Base-by-base conservation (phyloP, 2,797 vertebrate species). In the Ataeniobius toweri region DNA sequence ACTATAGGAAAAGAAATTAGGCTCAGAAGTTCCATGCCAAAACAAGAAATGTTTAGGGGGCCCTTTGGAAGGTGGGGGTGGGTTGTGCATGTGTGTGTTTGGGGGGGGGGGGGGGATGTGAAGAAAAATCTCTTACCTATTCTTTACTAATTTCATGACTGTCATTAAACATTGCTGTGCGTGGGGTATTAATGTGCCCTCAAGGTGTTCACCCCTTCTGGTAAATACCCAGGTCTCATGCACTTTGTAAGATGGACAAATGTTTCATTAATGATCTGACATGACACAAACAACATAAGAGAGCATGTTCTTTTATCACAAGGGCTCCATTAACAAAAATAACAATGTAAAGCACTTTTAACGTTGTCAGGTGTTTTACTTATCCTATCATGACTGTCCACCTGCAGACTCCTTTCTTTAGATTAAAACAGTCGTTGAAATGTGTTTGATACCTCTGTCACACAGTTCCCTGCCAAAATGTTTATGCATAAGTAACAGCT, bases 291-390 rank as follows among this genome's bases (percentile, higher is more conserved):
- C 73, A 81, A 89, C 75, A 76, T 59, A 41, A 59, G 50, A 4
- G 80, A 79, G 74, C 44, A 51, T 75, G 83, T 78, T 80, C 74
- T 74, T 75, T 73, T 79, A 59, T 84, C 51, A 83, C 75, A 86
- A 79, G 79, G 84, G 73, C 81, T 86, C 89, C 86, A 91, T 93
- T 91, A 91, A 89, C 50, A 80, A 65, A 51, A 76, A 55, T 69
- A 80, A 89, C 88, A 89, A 80, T 85, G 82, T 79, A 88, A 91
- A 90, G 87, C 80, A 91, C 90, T 91, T 82, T 80, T 59, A 51
- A 28, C 68, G 71, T 88, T 55, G 39, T 76, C 74, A 51, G 61
- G 0, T n/a, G 39, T 79, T 89, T 79, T 50, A 65, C 31, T 77
- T 59, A n/a, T 69, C 51, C 70, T 41, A 13, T 41, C 36, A 67